phyloP scores from a whole-genome alignment of 2,888 invertebrate species.

The Sacculina carcini region DNA sequence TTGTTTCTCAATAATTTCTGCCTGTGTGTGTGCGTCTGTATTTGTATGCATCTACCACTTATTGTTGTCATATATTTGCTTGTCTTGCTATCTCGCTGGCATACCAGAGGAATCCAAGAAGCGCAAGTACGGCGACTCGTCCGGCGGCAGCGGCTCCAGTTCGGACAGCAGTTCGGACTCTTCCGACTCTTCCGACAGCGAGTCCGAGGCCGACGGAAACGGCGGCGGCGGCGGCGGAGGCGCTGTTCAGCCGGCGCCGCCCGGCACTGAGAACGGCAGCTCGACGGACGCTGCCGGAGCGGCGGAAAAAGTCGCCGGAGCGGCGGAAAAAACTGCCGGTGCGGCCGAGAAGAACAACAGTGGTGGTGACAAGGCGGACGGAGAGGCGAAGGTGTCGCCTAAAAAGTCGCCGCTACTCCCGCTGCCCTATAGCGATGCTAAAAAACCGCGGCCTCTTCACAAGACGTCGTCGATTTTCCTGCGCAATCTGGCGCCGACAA shows the following conservation, averaged over 20 bases:
- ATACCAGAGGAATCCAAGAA: conserved; percentile 11
- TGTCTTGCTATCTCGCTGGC: neutral
- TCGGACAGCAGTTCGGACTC: conserved; percentile 8
- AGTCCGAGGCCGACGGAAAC: conserved; percentile 15
- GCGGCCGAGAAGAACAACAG: conserved; percentile 20
- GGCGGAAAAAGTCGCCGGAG: conserved; percentile 17
- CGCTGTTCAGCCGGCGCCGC: conserved; percentile 22
- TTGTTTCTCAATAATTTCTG: too few species aligned
- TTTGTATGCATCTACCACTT: neutral
- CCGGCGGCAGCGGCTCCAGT: conserved; percentile 4
- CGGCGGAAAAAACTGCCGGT: conserved; percentile 14
- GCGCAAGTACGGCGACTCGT: conserved; percentile 7
- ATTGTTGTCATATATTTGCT: neutral
- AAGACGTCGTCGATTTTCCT: conserved; percentile 92
- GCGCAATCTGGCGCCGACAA: conserved; percentile 77
- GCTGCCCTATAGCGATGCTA: neutral
- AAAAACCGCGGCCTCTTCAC: conserved; percentile 42
- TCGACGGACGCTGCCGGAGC: conserved; percentile 12
- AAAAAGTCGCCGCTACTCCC: conserved; percentile 8
- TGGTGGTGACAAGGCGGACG: conserved; percentile 8
- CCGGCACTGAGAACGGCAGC: conserved; percentile 15
- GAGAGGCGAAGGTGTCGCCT: conserved; percentile 17
- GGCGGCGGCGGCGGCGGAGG: conserved; percentile 22
- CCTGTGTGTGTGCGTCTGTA: neutral
- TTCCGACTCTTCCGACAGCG: conserved; percentile 10